phyloP scores from a whole-genome alignment of 2,888 invertebrate genomes.

The Amphipoea oculea region DNA sequence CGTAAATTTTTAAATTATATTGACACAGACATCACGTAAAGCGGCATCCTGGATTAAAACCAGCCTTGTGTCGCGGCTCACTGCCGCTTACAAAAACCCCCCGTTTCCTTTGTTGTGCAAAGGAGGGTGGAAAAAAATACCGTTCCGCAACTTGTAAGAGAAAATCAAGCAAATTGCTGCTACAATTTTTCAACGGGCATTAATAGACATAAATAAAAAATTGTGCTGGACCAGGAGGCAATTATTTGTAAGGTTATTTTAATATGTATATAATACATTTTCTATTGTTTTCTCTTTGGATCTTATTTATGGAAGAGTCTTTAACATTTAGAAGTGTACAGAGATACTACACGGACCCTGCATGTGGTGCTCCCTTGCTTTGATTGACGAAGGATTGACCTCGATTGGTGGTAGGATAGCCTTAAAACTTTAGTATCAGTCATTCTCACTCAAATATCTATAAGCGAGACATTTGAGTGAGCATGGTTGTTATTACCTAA shows the following conservation, averaged over 20 bases:
- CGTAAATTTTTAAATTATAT: slow-evolving; percentile 70
- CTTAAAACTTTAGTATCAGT: not conserved
- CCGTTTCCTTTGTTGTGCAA: slow-evolving; percentile 78
- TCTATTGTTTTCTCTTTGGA: not conserved
- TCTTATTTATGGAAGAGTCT: not conserved
- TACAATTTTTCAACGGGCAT: slow-evolving; percentile 71
- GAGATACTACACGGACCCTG: not conserved
- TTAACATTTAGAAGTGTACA: not conserved
- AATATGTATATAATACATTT: not conserved
- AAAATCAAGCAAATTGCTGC: slow-evolving; percentile 78
- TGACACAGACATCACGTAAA: slow-evolving; percentile 78
- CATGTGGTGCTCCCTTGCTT: not conserved
- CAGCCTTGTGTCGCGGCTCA: slow-evolving; percentile 64
- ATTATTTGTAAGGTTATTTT: slow-evolving; percentile 19
- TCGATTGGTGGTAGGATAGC: not conserved
- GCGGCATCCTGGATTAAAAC: slow-evolving; percentile 76
- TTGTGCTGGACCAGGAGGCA: not conserved
- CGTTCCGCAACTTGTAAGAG: slow-evolving; percentile 73
- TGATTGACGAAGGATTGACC: not conserved
- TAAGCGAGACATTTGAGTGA: too few relatives aligned
- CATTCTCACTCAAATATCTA: too few relatives aligned
- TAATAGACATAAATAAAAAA: slow-evolving; percentile 69
- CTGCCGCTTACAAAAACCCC: slow-evolving; percentile 72
- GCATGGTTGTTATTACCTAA: too few relatives aligned
- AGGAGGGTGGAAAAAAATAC: slow-evolving; percentile 72